Percentiles rank a stretch among this genome's conserved stretches.
These are phyloP conservation scores for Nomada goodeniana DNA, from an alignment of 2,888 invertebrate species.

Conservation along the genomic window DNA sequence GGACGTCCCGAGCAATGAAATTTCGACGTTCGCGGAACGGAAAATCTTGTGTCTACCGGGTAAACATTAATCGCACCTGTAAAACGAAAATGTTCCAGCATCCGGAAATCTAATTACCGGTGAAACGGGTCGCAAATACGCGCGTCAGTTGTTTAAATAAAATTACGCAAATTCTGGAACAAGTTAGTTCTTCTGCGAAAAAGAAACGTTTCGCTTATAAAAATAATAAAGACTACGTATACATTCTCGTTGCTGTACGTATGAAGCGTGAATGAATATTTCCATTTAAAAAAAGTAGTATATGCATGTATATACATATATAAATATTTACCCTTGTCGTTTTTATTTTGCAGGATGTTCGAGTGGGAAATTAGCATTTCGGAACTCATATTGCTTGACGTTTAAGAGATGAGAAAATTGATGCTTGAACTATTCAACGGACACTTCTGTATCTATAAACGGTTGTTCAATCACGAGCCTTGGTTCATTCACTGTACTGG, in stretches of 20 bases:
- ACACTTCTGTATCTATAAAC: constrained; percentile 63
- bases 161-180: background rate
- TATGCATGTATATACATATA: background rate
- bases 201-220: background rate
- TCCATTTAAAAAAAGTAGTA: too few relatives aligned
- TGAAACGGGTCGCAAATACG: constrained; percentile 8
- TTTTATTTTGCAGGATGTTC: constrained; percentile 61
- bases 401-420: constrained; percentile 70
- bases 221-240: background rate
- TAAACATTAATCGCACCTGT: constrained; percentile 14
- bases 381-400: constrained; percentile 66
- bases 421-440: constrained; percentile 61
- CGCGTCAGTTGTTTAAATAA: background rate
- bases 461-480: constrained; percentile 1
- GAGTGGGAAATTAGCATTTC: constrained; percentile 68
- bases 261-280: too few relatives aligned
- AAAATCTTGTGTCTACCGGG: background rate
- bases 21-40: constrained; percentile 26
- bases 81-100: constrained; percentile 18
- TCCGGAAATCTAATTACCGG: constrained; percentile 15
- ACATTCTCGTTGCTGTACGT: too few relatives aligned
- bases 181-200: background rate
- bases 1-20: constrained; percentile 27
- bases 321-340: constrained; percentile 66
- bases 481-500: constrained; percentile 58